These are phyloP conservation scores for Bathynomus jamesi DNA, from an alignment of 1,140 invertebrate genomes.

Conservation along the genomic window DNA sequence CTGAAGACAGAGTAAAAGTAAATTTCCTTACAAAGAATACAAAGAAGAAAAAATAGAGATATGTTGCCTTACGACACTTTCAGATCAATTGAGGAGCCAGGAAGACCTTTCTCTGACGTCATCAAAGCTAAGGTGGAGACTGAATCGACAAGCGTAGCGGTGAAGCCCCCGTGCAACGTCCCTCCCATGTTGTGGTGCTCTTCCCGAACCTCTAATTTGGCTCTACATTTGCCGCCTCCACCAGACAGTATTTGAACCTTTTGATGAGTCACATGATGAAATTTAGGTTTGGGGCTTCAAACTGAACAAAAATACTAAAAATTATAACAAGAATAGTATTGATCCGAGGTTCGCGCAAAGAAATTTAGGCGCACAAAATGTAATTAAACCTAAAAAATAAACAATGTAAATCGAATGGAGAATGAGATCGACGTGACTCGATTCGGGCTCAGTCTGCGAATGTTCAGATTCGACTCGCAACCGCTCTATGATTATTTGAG, in stretches of 20 bases:
- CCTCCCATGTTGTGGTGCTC: slow-evolving; percentile 69
- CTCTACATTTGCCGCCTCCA: slow-evolving; percentile 57
- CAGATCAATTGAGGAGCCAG: slow-evolving; percentile 66
- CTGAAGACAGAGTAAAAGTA: neutral
- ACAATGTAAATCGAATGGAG: no score
- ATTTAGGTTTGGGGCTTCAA: no score
- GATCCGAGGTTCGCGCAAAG: no score
- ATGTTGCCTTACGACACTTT: slow-evolving; percentile 54
- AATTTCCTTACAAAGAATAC: neutral
- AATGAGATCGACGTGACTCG: no score
- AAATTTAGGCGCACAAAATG: no score
- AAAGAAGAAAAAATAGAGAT: slow-evolving; percentile 2
- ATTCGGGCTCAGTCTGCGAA: no score
- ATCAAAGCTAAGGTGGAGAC: slow-evolving; percentile 72
- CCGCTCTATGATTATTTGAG: no score
- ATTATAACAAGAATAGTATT: no score
- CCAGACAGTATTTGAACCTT: slow-evolving; percentile 62
- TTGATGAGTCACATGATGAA: no score
- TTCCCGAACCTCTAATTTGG: slow-evolving; percentile 64
- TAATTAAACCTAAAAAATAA: no score
- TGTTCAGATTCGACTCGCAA: no score
- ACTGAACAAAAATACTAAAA: no score
- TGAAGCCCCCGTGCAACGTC: slow-evolving; percentile 74
- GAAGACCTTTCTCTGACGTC: slow-evolving; percentile 51
- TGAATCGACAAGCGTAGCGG: slow-evolving; percentile 69